These are phyloP conservation scores for Aeoliscus strigatus DNA, from an alignment of 2,797 vertebrate species.

Conservation along the genomic window DNA sequence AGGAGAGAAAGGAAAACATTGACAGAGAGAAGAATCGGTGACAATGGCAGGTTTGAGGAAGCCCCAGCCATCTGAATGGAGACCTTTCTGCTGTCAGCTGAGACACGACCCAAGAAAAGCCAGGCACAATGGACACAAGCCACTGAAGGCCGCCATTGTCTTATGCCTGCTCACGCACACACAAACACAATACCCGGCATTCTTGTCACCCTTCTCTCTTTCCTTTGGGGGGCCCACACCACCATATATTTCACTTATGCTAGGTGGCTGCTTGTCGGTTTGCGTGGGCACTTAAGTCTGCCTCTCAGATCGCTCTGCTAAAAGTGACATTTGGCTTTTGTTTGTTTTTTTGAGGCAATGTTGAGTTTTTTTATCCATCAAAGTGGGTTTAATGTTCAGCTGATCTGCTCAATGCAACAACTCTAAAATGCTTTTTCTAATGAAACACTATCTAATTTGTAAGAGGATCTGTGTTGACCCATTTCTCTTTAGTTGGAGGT, in stretches of 20 bases:
- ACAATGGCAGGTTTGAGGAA: constrained; percentile 56
- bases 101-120: constrained; percentile 45
- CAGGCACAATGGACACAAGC: constrained; percentile 52
- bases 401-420: too few species aligned
- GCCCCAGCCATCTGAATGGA: constrained; percentile 48
- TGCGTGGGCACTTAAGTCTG: constrained; percentile 7
- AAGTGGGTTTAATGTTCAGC: neutral
- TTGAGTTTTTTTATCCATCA: constrained; percentile 4
- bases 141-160: constrained; percentile 60
- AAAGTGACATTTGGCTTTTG: constrained; percentile 6
- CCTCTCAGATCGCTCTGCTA: neutral
- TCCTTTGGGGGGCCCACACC: constrained; percentile 37
- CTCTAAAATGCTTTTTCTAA: constrained; percentile 5
- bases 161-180: constrained; percentile 23
- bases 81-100: constrained; percentile 48
- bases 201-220: constrained; percentile 42
- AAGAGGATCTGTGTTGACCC: constrained; percentile 43
- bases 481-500: constrained; percentile 14
- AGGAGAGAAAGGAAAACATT: constrained; percentile 21
- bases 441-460: constrained; percentile 22
- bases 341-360: neutral
- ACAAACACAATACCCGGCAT: constrained; percentile 52
- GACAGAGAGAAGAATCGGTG: constrained; percentile 6
- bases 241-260: constrained; percentile 41
- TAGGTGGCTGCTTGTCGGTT: constrained; percentile 40